A percentile compares a stretch with the other conserved stretches of the same genome.
Evolutionary conservation across 2,888 invertebrate species (phyloP).

Genomic region (Dicyrtomina minuta): DNA sequence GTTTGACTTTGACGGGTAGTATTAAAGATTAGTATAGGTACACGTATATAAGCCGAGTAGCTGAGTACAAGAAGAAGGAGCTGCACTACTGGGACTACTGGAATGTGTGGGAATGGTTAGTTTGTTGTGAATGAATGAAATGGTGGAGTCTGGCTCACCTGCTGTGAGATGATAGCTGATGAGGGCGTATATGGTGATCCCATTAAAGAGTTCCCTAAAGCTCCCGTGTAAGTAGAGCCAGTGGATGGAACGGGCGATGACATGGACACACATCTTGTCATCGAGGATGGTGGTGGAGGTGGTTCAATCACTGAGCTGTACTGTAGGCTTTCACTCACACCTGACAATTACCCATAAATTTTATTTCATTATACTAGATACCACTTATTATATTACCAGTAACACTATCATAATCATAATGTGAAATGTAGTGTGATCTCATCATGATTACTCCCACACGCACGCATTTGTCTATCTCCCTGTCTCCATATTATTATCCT

Average conservation of each 20-base stretch:
- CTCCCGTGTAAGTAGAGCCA: constrained; percentile 47
- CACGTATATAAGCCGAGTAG: background rate
- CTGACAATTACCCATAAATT: background rate
- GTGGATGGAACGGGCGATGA: constrained; percentile 36
- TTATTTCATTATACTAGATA: constrained; percentile 3
- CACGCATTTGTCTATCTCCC: no score
- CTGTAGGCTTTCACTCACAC: constrained; percentile 19
- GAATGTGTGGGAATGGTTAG: constrained; percentile 32
- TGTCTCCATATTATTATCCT: no score
- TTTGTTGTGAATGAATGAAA: constrained; percentile 31
- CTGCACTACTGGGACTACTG: background rate
- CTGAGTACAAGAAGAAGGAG: no score
- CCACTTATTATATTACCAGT: no score
- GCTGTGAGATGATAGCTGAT: constrained; percentile 49
- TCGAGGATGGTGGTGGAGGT: constrained; percentile 41
- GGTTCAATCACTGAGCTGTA: constrained; percentile 31
- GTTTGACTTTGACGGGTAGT: no score
- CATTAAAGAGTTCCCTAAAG: constrained; percentile 53
- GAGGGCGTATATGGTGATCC: constrained; percentile 51
- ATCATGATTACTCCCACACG: background rate
- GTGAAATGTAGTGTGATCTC: background rate
- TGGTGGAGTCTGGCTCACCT: constrained; percentile 41
- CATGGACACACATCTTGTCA: constrained; percentile 43
- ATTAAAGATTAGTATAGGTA: background rate
- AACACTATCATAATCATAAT: no score